Conservation (phyloP, 2,888 invertebrate genomes). For the Drosophila quasianomalipes region DNA sequence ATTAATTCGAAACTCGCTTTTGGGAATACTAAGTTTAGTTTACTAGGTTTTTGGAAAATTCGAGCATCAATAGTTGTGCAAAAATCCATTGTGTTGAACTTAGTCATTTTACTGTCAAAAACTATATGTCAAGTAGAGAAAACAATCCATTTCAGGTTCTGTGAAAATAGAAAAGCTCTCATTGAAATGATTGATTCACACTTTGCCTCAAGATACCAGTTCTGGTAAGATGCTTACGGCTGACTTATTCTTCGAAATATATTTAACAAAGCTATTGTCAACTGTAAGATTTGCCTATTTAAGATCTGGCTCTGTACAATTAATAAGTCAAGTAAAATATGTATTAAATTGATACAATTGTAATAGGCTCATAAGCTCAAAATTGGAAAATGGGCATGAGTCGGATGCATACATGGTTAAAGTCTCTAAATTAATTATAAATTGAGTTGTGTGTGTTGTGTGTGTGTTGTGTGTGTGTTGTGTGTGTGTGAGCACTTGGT, state of each 20-base stretch:
- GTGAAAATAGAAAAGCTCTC: too few species aligned
- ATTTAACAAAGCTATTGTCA: not conserved
- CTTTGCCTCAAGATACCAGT: not conserved
- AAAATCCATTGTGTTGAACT: not conserved
- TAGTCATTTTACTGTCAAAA: not conserved
- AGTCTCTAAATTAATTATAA: slow-evolving; percentile 66
- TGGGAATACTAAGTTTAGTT: not conserved
- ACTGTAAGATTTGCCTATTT: not conserved
- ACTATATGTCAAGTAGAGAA: not conserved
- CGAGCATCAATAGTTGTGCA: not conserved
- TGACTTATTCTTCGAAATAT: not conserved
- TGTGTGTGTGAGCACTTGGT: slow-evolving; percentile 25
- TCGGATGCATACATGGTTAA: not conserved
- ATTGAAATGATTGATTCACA: not conserved
- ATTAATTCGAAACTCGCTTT: not conserved
- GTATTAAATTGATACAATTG: slow-evolving; percentile 20
- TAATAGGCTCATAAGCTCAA: slow-evolving; percentile 10
- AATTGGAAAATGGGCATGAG: not conserved
- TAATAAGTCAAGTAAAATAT: slow-evolving; percentile 13
- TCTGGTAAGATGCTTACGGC: not conserved
- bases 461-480: slow-evolving; percentile 11
- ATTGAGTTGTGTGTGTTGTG: slow-evolving; percentile 50
- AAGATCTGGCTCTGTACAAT: not conserved
- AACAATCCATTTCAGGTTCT: not conserved
- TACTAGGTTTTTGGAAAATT: rapidly evolving